These are phyloP conservation scores for Lepidurus packardi DNA, from an alignment of 1,140 invertebrate species.

Conservation along the genomic window DNA sequence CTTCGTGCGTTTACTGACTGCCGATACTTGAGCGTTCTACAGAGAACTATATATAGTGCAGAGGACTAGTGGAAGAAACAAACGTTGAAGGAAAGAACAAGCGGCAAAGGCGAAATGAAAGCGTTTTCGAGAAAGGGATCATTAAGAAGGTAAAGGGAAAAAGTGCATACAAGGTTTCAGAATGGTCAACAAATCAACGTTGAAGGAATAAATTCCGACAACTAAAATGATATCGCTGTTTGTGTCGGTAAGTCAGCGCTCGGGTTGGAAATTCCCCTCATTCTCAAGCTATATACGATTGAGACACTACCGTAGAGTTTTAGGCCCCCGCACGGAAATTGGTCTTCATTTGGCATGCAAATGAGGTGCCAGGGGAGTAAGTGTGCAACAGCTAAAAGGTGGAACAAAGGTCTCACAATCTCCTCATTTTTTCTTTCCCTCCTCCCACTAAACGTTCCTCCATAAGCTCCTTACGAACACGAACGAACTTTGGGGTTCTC, in stretches of 20 bases:
- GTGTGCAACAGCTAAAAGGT: not conserved
- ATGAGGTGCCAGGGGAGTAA: slow-evolving; percentile 14
- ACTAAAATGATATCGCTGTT: not conserved
- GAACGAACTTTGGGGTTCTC: not conserved
- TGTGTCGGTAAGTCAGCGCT: not conserved
- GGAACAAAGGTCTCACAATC: not conserved
- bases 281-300: not conserved
- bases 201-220: no score
- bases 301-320: slow-evolving; percentile 10
- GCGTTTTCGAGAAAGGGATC: no score
- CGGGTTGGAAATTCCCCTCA: not conserved
- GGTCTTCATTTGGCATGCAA: slow-evolving; percentile 14
- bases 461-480: not conserved
- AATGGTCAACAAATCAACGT: no score
- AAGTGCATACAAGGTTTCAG: no score
- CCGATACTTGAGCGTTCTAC: no score
- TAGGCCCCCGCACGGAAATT: slow-evolving; percentile 13
- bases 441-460: not conserved
- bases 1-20: no score
- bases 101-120: no score
- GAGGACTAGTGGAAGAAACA: no score
- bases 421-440: not conserved
- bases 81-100: no score
- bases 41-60: no score
- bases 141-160: no score